phyloP scores from a whole-genome alignment of 2,113 vertebrate genomes.

The Mirounga angustirostris region DNA sequence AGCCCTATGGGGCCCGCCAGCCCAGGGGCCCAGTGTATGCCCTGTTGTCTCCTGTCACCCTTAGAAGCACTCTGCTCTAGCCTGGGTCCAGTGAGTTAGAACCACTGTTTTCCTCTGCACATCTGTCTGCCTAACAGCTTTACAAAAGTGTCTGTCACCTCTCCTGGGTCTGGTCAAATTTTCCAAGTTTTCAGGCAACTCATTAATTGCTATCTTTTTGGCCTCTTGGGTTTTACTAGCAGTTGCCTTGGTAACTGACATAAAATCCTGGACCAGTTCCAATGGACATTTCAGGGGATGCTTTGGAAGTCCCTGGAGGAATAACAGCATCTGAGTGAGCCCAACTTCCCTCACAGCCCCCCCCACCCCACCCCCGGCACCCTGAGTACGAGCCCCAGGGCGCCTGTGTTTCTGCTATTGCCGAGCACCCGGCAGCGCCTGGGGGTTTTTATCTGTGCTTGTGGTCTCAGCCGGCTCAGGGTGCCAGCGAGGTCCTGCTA shows the following conservation, averaged over 20 bases:
- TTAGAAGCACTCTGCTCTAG: neutral
- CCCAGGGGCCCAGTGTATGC: fast-evolving
- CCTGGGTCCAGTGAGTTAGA: neutral
- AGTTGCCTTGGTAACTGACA: constrained; percentile 25
- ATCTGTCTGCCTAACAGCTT: neutral
- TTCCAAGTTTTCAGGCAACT: constrained; percentile 20
- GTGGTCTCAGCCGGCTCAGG: fast-evolving
- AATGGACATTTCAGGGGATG: neutral
- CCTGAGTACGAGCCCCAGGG: neutral
- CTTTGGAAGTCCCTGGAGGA: neutral
- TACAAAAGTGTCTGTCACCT: neutral
- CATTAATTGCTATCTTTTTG: constrained; percentile 22
- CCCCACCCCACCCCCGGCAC: neutral
- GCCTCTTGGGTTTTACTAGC: constrained; percentile 1
- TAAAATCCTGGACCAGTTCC: constrained; percentile 51
- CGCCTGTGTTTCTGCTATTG: neutral
- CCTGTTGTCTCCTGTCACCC: neutral
- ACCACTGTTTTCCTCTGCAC: neutral
- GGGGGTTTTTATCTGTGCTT: neutral
- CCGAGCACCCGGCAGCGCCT: neutral
- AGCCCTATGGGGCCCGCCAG: fast-evolving
- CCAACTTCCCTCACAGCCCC: neutral
- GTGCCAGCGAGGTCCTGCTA: neutral
- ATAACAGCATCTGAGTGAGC: neutral
- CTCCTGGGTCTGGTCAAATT: neutral